Evolutionary conservation across 2,113 vertebrate species (phyloP).

Genomic region (Calyptomena viridis): DNA sequence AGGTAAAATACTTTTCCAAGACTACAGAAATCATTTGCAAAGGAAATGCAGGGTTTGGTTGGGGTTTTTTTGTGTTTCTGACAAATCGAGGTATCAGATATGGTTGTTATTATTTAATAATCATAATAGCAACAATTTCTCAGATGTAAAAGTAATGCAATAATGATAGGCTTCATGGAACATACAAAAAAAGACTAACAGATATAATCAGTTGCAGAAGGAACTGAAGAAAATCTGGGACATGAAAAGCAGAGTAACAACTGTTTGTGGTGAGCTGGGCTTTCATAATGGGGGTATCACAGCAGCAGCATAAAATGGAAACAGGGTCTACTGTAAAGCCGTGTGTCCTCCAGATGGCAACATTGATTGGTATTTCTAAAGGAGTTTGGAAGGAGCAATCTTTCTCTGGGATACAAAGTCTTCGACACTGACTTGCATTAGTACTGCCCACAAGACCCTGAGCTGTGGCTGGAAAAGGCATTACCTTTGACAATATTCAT

Average conservation of each 20-base stretch:
- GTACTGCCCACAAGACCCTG: background rate
- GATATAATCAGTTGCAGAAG: slow-evolving; percentile 63
- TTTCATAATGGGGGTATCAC: slow-evolving; percentile 40
- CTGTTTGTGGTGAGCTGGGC: slow-evolving; percentile 62
- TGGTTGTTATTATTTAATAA: slow-evolving; percentile 60
- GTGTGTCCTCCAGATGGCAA: slow-evolving; percentile 70
- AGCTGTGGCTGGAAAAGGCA: background rate
- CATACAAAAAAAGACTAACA: slow-evolving; percentile 36
- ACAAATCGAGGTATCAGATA: slow-evolving; percentile 40
- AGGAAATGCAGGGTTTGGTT: background rate
- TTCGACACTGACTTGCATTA: background rate
- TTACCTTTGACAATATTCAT: background rate
- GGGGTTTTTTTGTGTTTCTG: background rate
- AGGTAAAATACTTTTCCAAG: background rate
- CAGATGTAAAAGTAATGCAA: slow-evolving; percentile 60
- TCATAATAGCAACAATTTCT: slow-evolving; percentile 54
- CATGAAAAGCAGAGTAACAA: slow-evolving; percentile 60
- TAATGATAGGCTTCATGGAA: slow-evolving; percentile 48
- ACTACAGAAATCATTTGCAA: background rate
- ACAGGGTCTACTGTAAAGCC: slow-evolving; percentile 49
- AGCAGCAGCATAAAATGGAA: slow-evolving; percentile 57
- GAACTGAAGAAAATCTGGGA: slow-evolving; percentile 45
- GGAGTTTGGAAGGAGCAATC: slow-evolving; percentile 12
- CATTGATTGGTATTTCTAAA: slow-evolving; percentile 64
- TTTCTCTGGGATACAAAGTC: background rate